Evolutionary conservation across 2,113 vertebrate species (phyloP), one percentile per base, ranked within the genome.

Genomic region (Orientallactaga bullata): DNA sequence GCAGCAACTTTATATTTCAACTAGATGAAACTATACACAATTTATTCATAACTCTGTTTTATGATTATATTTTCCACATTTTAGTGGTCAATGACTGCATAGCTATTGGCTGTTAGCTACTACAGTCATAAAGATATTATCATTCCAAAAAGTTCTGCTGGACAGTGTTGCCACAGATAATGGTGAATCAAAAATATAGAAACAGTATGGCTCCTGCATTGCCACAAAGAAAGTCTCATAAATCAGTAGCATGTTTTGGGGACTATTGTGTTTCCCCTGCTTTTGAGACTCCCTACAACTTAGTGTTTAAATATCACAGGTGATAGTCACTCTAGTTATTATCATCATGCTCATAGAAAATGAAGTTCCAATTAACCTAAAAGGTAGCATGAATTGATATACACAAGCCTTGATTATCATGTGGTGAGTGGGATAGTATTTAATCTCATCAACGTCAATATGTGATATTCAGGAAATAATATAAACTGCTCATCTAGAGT

Each of bases 21-120:
- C 21, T 81, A 65, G 26, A 85, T 73, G 82, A 81, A 91, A 78
- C 58, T 65, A 68, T 74, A 78, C 68, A 28, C 23, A 42, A 73
- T 55, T 93, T 78, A n/a, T n/a, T n/a, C n/a, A n/a, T 77, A 89
- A 85, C 37, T 92, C n/a, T 74, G 3, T 55, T 78, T 16, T 32
- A 80, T 8, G 39, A 2, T 21, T 42, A 95, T 4, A 81, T 0
- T 20, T 77, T 17, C 35, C 21, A 73, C 9, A 76, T 66, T 80
- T 73, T 20, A 89, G 9, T n/a, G 3, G 26, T 91, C 26, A 81
- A 24, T 68, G 32, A 3, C 5, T 24, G 78, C 18, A 39, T 24
- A 55, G 24, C 1, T 80, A 66, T 42, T 37, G 51, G 8, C 26
- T 80, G 28, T 3, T 61, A 42, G 23, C 4, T 68, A 15, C 17